phyloP scores from a whole-genome alignment of 2,113 vertebrate species.

The Charina bottae region DNA sequence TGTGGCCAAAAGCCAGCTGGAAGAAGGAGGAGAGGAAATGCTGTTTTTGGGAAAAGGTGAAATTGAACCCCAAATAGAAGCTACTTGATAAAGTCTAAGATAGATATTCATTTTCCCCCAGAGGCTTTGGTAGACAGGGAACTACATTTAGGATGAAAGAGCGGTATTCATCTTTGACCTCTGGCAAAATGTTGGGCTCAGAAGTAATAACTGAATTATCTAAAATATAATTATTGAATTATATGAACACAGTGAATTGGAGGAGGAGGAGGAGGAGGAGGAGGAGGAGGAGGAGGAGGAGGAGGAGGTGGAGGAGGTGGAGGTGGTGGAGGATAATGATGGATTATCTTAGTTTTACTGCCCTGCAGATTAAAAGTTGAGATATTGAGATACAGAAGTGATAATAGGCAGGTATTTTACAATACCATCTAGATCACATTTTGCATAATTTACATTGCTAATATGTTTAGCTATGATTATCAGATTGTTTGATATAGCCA shows the following conservation, averaged over 20 bases:
- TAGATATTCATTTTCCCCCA: neutral
- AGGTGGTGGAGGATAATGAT: neutral
- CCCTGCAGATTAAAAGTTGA: neutral
- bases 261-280: neutral
- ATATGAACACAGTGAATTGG: neutral
- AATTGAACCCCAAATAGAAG: neutral
- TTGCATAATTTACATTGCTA: neutral
- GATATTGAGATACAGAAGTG: neutral
- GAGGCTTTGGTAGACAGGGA: neutral
- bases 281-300: neutral
- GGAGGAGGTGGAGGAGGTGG: neutral
- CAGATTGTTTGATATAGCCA: neutral
- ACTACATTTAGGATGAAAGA: neutral
- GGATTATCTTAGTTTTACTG: neutral
- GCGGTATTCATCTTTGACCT: neutral
- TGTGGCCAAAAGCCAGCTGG: neutral
- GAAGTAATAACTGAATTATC: neutral
- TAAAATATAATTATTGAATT: neutral
- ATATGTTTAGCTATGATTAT: neutral
- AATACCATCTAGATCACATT: neutral
- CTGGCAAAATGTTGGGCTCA: neutral
- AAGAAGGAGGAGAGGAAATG: neutral
- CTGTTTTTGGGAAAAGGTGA: neutral
- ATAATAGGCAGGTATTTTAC: neutral
- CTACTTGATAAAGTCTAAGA: neutral